Percentiles rank a stretch among this genome's conserved stretches.
Evolutionary conservation across 2,888 invertebrate genomes (phyloP).

Genomic region (Bombylius major): DNA sequence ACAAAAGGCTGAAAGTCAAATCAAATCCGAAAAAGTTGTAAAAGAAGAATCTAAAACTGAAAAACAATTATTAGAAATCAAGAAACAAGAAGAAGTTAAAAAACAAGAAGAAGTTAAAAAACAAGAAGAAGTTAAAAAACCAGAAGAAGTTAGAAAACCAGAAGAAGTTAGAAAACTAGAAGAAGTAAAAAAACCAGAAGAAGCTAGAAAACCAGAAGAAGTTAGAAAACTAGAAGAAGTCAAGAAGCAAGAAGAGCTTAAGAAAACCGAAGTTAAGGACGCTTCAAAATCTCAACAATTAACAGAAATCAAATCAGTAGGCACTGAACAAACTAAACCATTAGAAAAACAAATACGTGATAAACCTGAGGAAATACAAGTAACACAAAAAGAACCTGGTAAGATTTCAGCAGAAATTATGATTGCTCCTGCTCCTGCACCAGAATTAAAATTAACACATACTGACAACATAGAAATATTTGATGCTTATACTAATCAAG

Average conservation of each 20-base stretch:
- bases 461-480: not conserved
- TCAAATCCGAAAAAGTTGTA: too few species aligned
- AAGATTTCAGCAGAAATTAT: conserved; percentile 2
- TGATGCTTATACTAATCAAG: not conserved
- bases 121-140: not conserved
- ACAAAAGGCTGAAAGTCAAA: too few species aligned
- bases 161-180: conserved; percentile 9
- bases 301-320: not conserved
- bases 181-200: conserved; percentile 8
- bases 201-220: not conserved
- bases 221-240: not conserved
- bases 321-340: not conserved
- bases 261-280: not conserved
- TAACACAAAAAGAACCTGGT: conserved; percentile 8
- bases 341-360: not conserved
- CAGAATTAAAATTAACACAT: conserved; percentile 10
- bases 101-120: not conserved
- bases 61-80: not conserved
- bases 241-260: not conserved
- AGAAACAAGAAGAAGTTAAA: not conserved
- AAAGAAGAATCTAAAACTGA: not conserved
- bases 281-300: conserved; percentile 1
- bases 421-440: conserved; percentile 1
- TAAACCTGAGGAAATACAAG: conserved; percentile 10
- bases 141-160: not conserved